A percentile compares a stretch with the other conserved stretches of the same genome.
Conservation (phyloP, 2,888 invertebrate genomes). For the Vannuccia rotundouncinata region DNA sequence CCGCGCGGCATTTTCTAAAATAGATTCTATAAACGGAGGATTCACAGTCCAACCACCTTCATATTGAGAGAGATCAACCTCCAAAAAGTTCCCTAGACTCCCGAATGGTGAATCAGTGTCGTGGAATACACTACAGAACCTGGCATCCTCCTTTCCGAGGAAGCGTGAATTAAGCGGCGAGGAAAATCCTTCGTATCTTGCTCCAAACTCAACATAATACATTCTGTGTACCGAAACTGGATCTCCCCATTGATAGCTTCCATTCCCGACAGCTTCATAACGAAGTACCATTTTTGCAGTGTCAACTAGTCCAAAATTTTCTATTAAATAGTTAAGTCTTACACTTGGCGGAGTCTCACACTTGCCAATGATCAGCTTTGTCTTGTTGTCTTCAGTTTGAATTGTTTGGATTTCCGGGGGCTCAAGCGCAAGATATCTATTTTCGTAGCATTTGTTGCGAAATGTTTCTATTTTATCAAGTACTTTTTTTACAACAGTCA, state of each 20-base stretch:
- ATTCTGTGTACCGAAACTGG: constrained; percentile 3
- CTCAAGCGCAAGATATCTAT: neutral
- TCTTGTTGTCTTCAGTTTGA: neutral
- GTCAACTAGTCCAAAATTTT: constrained; percentile 37
- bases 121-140: constrained; percentile 36
- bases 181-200: constrained; percentile 38
- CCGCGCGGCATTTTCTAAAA: constrained; percentile 33
- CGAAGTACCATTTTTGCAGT: constrained; percentile 35
- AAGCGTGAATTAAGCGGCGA: constrained; percentile 39
- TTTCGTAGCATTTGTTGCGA: neutral
- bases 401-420: neutral
- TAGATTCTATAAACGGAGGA: constrained; percentile 37
- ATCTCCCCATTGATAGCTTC: constrained; percentile 40
- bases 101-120: constrained; percentile 38
- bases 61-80: constrained; percentile 32
- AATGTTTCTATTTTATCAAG: neutral
- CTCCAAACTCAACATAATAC: constrained; percentile 31
- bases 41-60: constrained; percentile 37
- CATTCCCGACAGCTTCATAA: constrained; percentile 37
- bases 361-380: constrained; percentile 25
- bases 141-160: constrained; percentile 19
- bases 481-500: neutral
- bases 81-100: constrained; percentile 38
- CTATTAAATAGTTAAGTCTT: constrained; percentile 6
- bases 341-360: neutral